phyloP scores from a whole-genome alignment of 64 coral and sea anemone genomes.

The Pocillopora damicornis region DNA sequence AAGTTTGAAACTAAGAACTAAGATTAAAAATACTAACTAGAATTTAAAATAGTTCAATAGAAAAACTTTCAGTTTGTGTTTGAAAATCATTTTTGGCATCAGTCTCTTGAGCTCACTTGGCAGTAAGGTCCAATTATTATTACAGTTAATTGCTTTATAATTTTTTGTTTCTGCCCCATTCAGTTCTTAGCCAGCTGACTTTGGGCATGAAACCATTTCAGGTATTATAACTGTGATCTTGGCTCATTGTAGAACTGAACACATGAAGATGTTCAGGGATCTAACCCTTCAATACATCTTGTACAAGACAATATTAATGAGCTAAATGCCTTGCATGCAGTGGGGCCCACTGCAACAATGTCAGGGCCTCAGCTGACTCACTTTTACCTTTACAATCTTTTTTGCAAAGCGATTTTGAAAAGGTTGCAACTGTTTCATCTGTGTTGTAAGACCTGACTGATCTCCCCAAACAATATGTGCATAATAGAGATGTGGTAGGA shows the following conservation, averaged over 20 bases:
- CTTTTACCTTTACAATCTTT: too few species aligned
- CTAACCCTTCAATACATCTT: conserved; percentile 36
- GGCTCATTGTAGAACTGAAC: conserved; percentile 25
- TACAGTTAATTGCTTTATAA: not conserved
- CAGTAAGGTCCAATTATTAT: not conserved
- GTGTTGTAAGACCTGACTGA: too few species aligned
- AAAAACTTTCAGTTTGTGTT: too few species aligned
- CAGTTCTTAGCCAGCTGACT: not conserved
- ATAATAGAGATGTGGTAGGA: not conserved
- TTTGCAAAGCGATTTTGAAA: too few species aligned
- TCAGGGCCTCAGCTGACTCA: too few species aligned
- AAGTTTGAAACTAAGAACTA: too few species aligned
- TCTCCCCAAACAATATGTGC: not conserved
- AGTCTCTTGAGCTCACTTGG: too few species aligned
- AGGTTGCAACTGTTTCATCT: too few species aligned
- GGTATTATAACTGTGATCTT: conserved; percentile 25
- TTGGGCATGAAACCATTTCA: conserved; percentile 30
- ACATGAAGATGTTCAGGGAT: conserved; percentile 39
- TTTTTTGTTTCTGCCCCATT: not conserved
- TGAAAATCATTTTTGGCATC: too few species aligned
- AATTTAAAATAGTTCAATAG: too few species aligned
- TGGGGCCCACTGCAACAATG: not conserved
- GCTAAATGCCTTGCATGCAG: not conserved
- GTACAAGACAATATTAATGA: not conserved
- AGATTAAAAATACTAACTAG: too few species aligned